Conservation (phyloP, 2,888 invertebrate genomes). For the Melanostoma scalare region DNA sequence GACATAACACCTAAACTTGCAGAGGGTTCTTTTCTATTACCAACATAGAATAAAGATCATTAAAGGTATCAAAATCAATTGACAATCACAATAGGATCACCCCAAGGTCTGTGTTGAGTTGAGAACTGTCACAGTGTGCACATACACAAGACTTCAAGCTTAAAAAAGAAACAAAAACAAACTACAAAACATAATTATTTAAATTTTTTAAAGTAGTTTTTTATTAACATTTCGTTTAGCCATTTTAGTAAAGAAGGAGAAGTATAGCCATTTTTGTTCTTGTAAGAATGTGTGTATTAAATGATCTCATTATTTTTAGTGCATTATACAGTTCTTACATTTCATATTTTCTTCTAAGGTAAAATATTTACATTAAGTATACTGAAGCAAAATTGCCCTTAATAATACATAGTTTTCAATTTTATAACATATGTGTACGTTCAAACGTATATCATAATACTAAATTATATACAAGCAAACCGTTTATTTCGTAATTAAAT, state of each 20-base stretch:
- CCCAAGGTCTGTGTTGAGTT: no score
- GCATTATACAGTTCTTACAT: slow-evolving; percentile 60
- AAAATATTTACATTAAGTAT: slow-evolving; percentile 73
- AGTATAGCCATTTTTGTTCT: slow-evolving; percentile 59
- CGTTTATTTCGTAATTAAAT: slow-evolving; percentile 59
- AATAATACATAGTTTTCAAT: slow-evolving; percentile 49
- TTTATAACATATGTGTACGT: slow-evolving; percentile 36
- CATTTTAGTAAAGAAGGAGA: slow-evolving; percentile 58
- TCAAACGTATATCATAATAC: slow-evolving; percentile 41
- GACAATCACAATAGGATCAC: no score
- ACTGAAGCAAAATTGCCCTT: slow-evolving; percentile 60
- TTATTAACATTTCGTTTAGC: slow-evolving; percentile 63
- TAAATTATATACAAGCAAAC: slow-evolving; percentile 65
- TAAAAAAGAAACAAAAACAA: not conserved
- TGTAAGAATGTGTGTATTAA: slow-evolving; percentile 59
- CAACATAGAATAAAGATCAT: no score
- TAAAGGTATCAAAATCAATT: no score
- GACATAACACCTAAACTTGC: no score
- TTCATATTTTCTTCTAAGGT: slow-evolving; percentile 57
- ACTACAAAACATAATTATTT: not conserved
- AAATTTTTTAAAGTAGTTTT: slow-evolving; percentile 21
- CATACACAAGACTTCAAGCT: not conserved
- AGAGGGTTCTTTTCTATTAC: no score
- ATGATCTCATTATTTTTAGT: slow-evolving; percentile 63
- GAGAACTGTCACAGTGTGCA: no score